These are phyloP conservation scores for Halocynthia roretzi DNA, from an alignment of 23 tunicate species.

Conservation along the genomic window DNA sequence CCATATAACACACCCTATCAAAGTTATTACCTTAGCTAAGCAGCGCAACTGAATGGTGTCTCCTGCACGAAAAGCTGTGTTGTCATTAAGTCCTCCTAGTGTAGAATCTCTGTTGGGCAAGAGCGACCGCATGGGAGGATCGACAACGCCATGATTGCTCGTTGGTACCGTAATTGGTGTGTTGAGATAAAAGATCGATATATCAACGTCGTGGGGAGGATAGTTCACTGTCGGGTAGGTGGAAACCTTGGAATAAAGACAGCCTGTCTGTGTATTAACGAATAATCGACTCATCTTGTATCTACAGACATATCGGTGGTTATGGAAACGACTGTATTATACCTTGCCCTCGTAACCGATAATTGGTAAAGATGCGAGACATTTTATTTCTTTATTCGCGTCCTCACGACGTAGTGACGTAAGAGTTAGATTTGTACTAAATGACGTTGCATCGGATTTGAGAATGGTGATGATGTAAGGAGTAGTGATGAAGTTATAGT, in stretches of 20 bases:
- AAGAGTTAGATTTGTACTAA: slow-evolving; percentile 11
- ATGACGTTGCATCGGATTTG: not conserved
- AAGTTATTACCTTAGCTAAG: slow-evolving; percentile 28
- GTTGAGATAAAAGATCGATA: too few species aligned
- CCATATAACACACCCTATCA: not conserved
- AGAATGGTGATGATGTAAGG: not conserved
- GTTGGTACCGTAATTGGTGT: too few species aligned
- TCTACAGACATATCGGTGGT: too few species aligned
- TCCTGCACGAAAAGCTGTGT: slow-evolving; percentile 9
- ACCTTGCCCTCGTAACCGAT: slow-evolving; percentile 30
- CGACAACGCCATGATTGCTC: too few species aligned
- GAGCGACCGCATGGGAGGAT: too few species aligned
- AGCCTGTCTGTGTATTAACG: not conserved
- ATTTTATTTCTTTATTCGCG: slow-evolving; percentile 5
- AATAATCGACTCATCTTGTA: not conserved
- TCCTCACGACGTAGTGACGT: slow-evolving; percentile 27
- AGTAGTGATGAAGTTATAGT: not conserved
- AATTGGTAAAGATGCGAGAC: slow-evolving; percentile 27
- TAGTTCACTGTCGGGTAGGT: slow-evolving; percentile 25
- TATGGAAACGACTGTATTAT: not conserved
- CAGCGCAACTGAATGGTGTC: slow-evolving; percentile 37
- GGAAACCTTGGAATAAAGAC: slow-evolving; percentile 25
- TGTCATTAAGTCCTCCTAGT: too few species aligned
- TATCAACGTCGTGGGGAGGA: slow-evolving; percentile 18
- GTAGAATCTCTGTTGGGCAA: too few species aligned